Conservation (phyloP, 2,797 vertebrate species). For the Myotis findleyi region DNA sequence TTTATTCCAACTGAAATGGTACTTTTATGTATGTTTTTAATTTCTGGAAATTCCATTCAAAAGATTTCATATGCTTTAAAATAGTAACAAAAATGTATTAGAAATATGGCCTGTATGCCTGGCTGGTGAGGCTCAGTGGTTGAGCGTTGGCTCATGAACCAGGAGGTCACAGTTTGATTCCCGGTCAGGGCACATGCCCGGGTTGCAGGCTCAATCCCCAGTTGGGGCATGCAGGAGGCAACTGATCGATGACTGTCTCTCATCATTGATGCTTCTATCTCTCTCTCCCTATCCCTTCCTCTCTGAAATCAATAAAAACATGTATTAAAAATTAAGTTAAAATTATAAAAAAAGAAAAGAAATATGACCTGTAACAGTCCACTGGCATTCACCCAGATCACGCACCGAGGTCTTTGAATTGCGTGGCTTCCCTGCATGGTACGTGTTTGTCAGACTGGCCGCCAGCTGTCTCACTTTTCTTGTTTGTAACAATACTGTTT, state of each 20-base stretch:
- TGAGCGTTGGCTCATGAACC: too few species aligned
- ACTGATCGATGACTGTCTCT: too few species aligned
- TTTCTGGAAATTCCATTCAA: not conserved
- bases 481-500: constrained; percentile 66
- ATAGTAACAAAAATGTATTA: not conserved
- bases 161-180: too few species aligned
- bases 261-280: too few species aligned
- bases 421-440: not conserved
- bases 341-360: too few species aligned
- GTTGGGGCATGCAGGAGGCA: too few species aligned
- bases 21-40: not conserved
- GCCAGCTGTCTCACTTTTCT: constrained; percentile 49
- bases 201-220: too few species aligned
- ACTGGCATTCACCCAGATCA: not conserved
- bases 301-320: too few species aligned
- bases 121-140: too few species aligned
- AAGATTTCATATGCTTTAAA: not conserved
- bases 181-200: too few species aligned
- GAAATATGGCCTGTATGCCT: not conserved
- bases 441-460: not conserved
- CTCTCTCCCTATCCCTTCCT: too few species aligned
- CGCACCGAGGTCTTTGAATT: not conserved
- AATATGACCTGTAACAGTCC: not conserved
- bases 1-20: constrained; percentile 3
- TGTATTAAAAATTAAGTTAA: too few species aligned